Base-by-base conservation (phyloP, 1,140 invertebrate genomes). In the Venturia canescens region DNA sequence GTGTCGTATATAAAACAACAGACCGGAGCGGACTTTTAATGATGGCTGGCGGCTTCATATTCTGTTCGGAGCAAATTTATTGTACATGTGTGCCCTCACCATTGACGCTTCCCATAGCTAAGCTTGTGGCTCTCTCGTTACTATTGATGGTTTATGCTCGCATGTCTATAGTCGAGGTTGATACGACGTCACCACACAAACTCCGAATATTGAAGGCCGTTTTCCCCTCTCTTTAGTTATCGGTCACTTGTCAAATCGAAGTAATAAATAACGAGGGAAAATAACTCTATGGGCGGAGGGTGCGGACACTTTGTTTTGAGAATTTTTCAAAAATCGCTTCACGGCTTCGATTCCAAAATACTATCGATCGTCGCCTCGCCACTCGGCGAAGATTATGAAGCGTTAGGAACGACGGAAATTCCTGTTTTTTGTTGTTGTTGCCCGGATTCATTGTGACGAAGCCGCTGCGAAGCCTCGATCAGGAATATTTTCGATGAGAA, bases 261-360 rank as follows among this genome's bases (percentile, higher is more conserved):
- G 57, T 57, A 23, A 66, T 66, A 78, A 78, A 78, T 78, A 78
- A 57, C 75, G 18, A 21, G 16, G 3, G 75, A 44, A 21, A 78
- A 78, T 38, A 38, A 66, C 66, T 18, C 57, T 57, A 50, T 38
- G 66, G 75, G 75, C 75, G 27, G 57, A 38, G 38, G 44, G 63
- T 78, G 38, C 27, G 11, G 7, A 44, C 13, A 44, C 18, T 38
- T 44, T 34, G 9, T 18, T 77, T 60, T 66, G 21, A 26, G 27
- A n/a, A 60, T 57, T 57, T 31, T n/a, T 27, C 11, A 63, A 13
- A 26, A 13, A 23, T 44, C 21, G 29, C 63, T 6, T 38, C 18
- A 78, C 29, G 38, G 48, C 11, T 57, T 16, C 11, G n/a, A 57
- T 15, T 15, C 38, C 11, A 4, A 57, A 16, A 57, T 57, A n/a